phyloP scores from a whole-genome alignment of 2,888 invertebrate species.

The Agriopis marginaria region DNA sequence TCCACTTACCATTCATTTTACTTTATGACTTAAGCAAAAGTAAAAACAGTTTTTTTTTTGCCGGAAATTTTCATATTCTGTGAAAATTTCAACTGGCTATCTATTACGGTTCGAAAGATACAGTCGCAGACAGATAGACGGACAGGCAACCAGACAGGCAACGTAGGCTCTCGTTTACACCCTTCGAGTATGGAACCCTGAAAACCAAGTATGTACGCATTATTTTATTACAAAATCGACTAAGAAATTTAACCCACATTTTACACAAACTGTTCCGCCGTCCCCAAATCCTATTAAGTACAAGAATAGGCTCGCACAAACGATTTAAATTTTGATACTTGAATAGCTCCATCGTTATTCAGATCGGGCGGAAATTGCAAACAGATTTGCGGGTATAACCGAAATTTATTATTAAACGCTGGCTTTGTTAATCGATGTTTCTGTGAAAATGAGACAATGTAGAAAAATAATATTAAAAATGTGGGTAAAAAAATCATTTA shows the following conservation, averaged over 20 bases:
- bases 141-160: too few species aligned
- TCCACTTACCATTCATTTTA: too few species aligned
- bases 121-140: too few species aligned
- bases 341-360: slow-evolving; percentile 12
- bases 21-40: too few species aligned
- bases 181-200: too few species aligned
- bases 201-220: background rate
- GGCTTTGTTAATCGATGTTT: slow-evolving; percentile 14
- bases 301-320: slow-evolving; percentile 12
- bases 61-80: too few species aligned
- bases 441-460: background rate
- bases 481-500: too few species aligned
- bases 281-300: slow-evolving; percentile 1
- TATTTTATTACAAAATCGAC: background rate
- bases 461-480: background rate
- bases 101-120: too few species aligned
- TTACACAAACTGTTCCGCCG: background rate
- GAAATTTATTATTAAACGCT: slow-evolving; percentile 14
- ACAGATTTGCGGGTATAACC: slow-evolving; percentile 23
- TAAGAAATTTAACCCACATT: background rate
- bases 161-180: too few species aligned
- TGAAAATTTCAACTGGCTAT: too few species aligned
- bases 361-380: slow-evolving; percentile 22
- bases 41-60: too few species aligned
- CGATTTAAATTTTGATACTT: slow-evolving; percentile 24